Evolutionary conservation across 2,888 invertebrate species (phyloP).

Genomic region (Nemoura dubitans): DNA sequence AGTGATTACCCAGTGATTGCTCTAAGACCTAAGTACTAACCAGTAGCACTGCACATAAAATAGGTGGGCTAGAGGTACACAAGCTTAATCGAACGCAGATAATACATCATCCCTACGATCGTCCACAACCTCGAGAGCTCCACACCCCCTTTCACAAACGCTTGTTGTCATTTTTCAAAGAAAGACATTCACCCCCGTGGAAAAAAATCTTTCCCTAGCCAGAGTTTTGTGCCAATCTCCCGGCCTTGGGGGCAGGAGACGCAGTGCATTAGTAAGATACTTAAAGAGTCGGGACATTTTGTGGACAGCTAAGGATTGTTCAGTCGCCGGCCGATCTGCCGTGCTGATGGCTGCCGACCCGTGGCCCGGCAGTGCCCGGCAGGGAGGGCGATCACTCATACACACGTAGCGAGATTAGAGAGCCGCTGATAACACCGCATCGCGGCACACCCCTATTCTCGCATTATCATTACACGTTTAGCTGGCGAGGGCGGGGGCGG

Average conservation of each 20-base stretch:
- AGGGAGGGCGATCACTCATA: background rate
- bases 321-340: background rate
- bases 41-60: background rate
- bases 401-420: background rate
- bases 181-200: slow-evolving; percentile 8
- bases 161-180: slow-evolving; percentile 43
- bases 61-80: background rate
- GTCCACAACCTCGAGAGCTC: slow-evolving; percentile 24
- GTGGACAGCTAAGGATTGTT: slow-evolving; percentile 38
- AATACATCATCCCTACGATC: slow-evolving; percentile 31
- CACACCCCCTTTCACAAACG: slow-evolving; percentile 42
- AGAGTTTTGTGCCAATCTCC: slow-evolving; percentile 35
- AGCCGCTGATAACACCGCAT: background rate
- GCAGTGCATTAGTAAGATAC: slow-evolving; percentile 42
- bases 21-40: too few species aligned
- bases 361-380: background rate
- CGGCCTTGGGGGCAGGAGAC: slow-evolving; percentile 26
- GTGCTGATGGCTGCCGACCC: background rate
- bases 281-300: slow-evolving; percentile 43
- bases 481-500: too few species aligned
- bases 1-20: too few species aligned
- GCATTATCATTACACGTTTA: background rate
- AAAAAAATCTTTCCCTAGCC: slow-evolving; percentile 23
- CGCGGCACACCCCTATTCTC: background rate
- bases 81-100: slow-evolving; percentile 34